Evolutionary conservation across 2,888 invertebrate genomes (phyloP), one percentile per base, ranked within the genome.

Genomic region (Polia nebulosa): DNA sequence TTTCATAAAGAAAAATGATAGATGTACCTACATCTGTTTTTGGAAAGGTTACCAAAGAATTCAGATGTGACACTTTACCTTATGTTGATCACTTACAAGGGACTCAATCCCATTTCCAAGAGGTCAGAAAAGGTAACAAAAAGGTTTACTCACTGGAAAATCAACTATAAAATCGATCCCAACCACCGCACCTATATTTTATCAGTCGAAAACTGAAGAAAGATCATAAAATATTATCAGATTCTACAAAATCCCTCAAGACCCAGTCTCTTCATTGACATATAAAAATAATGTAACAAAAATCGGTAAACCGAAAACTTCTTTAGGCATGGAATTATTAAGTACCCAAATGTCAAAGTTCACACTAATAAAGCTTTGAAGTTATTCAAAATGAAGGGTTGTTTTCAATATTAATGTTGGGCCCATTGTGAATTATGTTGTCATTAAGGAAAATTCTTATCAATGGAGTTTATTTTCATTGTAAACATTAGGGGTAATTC

Each of bases 51-150:
- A 3, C 2, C 25, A 6, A 39, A 47, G 57, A 57, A 41, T 36
- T 36, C 25, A 11, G 13, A 34, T 13, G 13, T 58, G 15, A 34
- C 32, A 52, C 63, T 66, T 55, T 49, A 49, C 47, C 60, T 34
- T 39, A 32, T 44, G 47, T 59, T 72, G 65, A 73, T 81, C 55
- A 55, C 34, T 60, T 64, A 68, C 44, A 67, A 65, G 53, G 78
- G 63, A 56, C 25, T 39, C 25, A 17, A 56, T 70, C 49, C 29
- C 51, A 68, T 68, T 58, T 53, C 34, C 8, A 51, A 15, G 29
- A 29, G 25, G 8, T 67, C 49, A 36, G 17, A 61, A 56, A 81
- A 27, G 70, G 69, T 44, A 67, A 67, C 15, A 53, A 71, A 67
- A 76, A 41, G 66, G 49, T 66, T 66, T 47, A 69, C 9, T 58